A percentile compares a stretch with the other conserved stretches of the same genome.
Evolutionary conservation across 2,888 invertebrate genomes (phyloP).

Genomic region (Drosophila borborema): DNA sequence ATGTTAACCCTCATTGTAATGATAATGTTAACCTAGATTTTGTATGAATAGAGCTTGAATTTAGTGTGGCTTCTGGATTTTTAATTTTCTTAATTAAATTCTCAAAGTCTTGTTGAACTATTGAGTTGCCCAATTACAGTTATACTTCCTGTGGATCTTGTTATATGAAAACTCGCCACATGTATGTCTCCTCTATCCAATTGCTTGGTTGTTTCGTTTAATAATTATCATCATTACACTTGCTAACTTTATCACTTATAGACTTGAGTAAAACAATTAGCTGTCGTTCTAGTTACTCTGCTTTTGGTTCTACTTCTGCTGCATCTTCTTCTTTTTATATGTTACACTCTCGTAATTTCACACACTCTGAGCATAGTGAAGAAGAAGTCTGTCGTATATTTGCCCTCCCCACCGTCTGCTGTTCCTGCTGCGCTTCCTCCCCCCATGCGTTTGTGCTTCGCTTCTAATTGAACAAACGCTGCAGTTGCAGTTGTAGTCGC

Average conservation of each 20-base stretch:
- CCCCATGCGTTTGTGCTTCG: constrained; percentile 27
- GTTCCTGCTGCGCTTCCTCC: neutral
- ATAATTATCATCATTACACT: constrained; percentile 45
- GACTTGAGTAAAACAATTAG: constrained; percentile 45
- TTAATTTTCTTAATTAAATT: neutral
- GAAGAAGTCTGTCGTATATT: constrained; percentile 1
- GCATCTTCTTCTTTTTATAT: constrained; percentile 16
- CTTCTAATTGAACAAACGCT: constrained; percentile 72
- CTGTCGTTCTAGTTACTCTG: constrained; percentile 25
- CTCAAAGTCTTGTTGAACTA: constrained; percentile 1
- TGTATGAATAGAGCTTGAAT: neutral
- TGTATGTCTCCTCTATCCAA: neutral
- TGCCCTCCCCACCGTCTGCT: constrained; percentile 1
- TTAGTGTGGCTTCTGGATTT: neutral
- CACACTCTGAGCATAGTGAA: constrained; percentile 37
- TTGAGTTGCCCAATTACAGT: constrained; percentile 1
- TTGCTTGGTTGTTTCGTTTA: constrained; percentile 13
- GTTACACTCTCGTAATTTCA: constrained; percentile 38
- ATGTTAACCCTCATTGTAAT: constrained; percentile 18
- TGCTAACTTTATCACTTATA: constrained; percentile 53
- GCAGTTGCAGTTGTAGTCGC: constrained; percentile 23
- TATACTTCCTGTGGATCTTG: neutral
- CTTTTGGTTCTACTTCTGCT: neutral
- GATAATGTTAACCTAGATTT: constrained; percentile 33
- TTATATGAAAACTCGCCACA: neutral